A percentile compares a stretch with the other conserved stretches of the same genome.
Conservation (phyloP, 2,113 vertebrate genomes). For the Leucosticte australis region DNA sequence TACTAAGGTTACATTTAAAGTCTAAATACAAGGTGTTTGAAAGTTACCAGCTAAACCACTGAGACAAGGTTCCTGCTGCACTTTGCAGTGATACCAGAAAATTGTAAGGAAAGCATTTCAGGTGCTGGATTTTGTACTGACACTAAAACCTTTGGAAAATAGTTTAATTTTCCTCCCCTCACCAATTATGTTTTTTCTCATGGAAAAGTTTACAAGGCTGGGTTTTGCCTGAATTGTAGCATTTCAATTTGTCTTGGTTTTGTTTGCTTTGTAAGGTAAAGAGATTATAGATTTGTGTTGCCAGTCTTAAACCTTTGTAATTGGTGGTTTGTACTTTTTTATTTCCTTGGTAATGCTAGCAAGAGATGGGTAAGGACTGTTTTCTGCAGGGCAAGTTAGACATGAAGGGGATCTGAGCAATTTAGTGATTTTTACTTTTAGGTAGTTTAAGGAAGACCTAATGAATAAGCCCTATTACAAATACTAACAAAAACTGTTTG, state of each 20-base stretch:
- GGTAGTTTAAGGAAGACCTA: background rate
- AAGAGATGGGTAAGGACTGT: background rate
- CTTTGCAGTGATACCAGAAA: too few species aligned
- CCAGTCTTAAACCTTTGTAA: background rate
- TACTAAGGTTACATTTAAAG: background rate
- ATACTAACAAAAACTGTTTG: background rate
- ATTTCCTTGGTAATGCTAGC: background rate
- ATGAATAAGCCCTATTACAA: background rate
- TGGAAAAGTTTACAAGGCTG: background rate
- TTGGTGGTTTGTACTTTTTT: background rate
- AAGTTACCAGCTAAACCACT: background rate
- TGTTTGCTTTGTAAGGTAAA: background rate
- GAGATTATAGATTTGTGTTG: background rate
- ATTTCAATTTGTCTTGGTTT: background rate
- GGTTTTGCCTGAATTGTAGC: background rate
- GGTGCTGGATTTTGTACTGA: background rate
- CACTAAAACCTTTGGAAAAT: background rate
- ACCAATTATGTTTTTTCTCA: background rate
- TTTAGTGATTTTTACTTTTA: background rate
- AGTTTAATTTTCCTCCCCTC: background rate
- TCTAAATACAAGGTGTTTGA: background rate
- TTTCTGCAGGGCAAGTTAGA: background rate
- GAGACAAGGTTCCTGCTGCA: background rate
- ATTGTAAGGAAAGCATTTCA: background rate
- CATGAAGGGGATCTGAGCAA: background rate